A percentile compares a stretch with the other conserved stretches of the same genome.
These are phyloP conservation scores for Channa argus DNA, from an alignment of 2,113 vertebrate genomes.

Conservation along the genomic window DNA sequence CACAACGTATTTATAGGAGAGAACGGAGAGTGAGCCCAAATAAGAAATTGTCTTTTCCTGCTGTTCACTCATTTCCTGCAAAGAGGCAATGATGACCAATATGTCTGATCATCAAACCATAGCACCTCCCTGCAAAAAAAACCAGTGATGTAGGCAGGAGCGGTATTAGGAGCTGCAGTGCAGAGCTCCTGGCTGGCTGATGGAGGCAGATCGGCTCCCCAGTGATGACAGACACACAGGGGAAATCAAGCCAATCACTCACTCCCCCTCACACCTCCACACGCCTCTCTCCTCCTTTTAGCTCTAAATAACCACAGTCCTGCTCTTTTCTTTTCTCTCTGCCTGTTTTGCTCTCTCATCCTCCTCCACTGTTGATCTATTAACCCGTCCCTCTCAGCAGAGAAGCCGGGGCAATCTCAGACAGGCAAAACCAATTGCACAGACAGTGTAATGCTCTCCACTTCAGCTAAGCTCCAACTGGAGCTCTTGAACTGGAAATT, in stretches of 20 bases:
- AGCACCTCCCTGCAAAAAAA: conserved; percentile 38
- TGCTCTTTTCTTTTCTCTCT: conserved; percentile 34
- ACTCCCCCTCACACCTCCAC: conserved; percentile 13
- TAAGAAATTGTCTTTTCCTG: conserved; percentile 38
- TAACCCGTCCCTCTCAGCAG: conserved; percentile 54
- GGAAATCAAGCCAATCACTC: conserved; percentile 68
- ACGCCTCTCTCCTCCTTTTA: conserved; percentile 17
- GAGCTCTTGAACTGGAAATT: conserved; percentile 71
- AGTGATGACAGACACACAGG: conserved; percentile 58
- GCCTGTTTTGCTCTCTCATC: conserved; percentile 30
- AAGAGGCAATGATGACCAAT: conserved; percentile 63
- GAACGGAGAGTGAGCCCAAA: conserved; percentile 15
- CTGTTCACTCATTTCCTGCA: conserved; percentile 46
- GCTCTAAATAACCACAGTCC: conserved; percentile 48
- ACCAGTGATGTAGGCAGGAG: conserved; percentile 35
- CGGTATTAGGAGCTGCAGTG: conserved; percentile 24
- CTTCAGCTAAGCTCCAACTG: conserved; percentile 60
- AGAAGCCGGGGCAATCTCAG: conserved; percentile 51
- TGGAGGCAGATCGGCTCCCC: conserved; percentile 30
- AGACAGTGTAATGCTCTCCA: conserved; percentile 60
- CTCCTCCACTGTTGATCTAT: conserved; percentile 40
- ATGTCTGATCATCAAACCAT: conserved; percentile 50
- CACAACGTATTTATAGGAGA: conserved; percentile 14
- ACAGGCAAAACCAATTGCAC: conserved; percentile 60
- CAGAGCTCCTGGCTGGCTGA: conserved; percentile 23